These are phyloP conservation scores for Barbus barbus DNA, from an alignment of 2,113 vertebrate species.

Conservation along the genomic window DNA sequence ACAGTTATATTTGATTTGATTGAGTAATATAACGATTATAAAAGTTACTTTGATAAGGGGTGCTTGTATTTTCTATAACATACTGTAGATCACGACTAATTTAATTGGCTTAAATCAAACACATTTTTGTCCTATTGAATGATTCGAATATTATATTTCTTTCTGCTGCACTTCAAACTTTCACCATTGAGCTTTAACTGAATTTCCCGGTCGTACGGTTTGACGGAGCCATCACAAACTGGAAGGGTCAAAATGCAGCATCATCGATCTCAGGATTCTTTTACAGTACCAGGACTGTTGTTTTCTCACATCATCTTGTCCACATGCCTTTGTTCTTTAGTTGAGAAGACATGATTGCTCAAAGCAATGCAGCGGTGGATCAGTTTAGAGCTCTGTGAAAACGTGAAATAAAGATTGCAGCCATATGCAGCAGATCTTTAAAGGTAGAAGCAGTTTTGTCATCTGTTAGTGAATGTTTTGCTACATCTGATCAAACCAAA, in stretches of 20 bases:
- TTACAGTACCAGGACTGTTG: conserved; percentile 38
- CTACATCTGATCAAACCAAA: neutral
- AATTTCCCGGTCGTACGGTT: neutral
- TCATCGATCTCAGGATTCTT: conserved; percentile 56
- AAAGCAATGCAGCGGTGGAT: conserved; percentile 29
- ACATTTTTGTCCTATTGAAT: conserved; percentile 12
- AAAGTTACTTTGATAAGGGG: conserved; percentile 40
- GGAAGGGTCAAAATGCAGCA: conserved; percentile 14
- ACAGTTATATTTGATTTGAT: conserved; percentile 13
- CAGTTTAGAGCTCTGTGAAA: neutral
- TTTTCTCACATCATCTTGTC: conserved; percentile 12
- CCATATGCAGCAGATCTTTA: conserved; percentile 5
- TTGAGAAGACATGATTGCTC: conserved; percentile 7
- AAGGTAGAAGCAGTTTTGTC: neutral
- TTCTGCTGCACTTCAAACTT: conserved; percentile 41
- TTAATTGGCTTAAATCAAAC: conserved; percentile 31
- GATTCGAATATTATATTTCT: neutral
- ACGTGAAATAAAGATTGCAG: conserved; percentile 34
- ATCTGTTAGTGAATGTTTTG: neutral
- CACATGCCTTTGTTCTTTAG: conserved; percentile 15
- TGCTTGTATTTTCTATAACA: conserved; percentile 40
- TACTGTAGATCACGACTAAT: conserved; percentile 33
- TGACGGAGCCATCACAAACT: conserved; percentile 35
- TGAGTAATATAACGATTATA: conserved; percentile 16
- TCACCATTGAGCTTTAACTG: conserved; percentile 37